A percentile compares a stretch with the other conserved stretches of the same genome.
phyloP scores from a whole-genome alignment of 1,140 invertebrate species.

The Gonatopus flavifemur region DNA sequence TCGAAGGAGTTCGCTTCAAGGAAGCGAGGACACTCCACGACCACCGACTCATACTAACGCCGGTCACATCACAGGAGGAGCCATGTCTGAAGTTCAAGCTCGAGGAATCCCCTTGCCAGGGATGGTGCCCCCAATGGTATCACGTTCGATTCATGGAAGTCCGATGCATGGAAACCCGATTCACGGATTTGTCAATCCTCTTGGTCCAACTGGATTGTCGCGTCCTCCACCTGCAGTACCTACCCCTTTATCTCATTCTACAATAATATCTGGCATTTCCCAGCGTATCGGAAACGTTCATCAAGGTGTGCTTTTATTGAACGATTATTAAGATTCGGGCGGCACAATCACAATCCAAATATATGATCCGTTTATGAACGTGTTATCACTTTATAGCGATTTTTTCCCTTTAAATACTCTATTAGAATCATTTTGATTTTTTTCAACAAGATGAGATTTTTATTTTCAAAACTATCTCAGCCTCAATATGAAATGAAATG shows the following conservation, averaged over 20 bases:
- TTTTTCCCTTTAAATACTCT: too few species aligned
- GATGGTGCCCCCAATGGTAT: slow-evolving; percentile 47
- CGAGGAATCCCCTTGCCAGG: slow-evolving; percentile 50
- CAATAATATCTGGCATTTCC: slow-evolving; percentile 36
- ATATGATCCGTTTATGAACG: too few species aligned
- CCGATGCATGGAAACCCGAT: slow-evolving; percentile 40
- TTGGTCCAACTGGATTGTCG: slow-evolving; percentile 41
- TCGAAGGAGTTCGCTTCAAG: slow-evolving; percentile 35
- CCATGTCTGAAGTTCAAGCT: slow-evolving; percentile 37
- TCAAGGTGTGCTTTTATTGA: slow-evolving; percentile 33
- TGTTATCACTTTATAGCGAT: too few species aligned
- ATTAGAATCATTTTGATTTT: too few species aligned
- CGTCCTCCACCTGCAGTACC: slow-evolving; percentile 21
- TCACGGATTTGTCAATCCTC: slow-evolving; percentile 50
- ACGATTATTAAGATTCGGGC: neutral
- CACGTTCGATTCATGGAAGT: slow-evolving; percentile 31
- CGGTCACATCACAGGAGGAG: slow-evolving; percentile 1
- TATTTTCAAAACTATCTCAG: neutral
- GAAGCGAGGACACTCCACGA: slow-evolving; percentile 27
- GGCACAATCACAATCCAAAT: too few species aligned
- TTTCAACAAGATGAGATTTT: neutral
- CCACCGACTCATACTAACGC: slow-evolving; percentile 6
- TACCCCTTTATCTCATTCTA: slow-evolving; percentile 16
- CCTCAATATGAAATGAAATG: neutral
- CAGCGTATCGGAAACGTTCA: slow-evolving; percentile 38